A percentile compares a stretch with the other conserved stretches of the same genome.
Evolutionary conservation across 1,140 invertebrate species (phyloP).

Genomic region (Brachionus manjavacas): DNA sequence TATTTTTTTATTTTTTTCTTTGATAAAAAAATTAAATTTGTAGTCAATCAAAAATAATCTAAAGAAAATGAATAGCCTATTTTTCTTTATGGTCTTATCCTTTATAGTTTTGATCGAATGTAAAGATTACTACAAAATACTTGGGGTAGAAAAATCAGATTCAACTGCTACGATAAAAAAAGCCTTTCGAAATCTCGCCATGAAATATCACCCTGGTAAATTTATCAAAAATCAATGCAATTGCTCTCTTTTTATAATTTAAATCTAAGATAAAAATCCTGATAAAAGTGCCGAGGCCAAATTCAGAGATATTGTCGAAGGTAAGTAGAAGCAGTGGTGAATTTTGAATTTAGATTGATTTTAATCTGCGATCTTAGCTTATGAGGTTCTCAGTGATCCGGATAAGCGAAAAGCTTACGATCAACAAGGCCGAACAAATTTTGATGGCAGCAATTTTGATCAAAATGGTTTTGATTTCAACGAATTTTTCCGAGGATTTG

Average conservation of each 20-base stretch:
- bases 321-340: not conserved
- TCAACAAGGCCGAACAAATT: not conserved
- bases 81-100: not conserved
- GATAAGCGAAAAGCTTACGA: conserved; percentile 21
- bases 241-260: not conserved
- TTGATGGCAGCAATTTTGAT: not conserved
- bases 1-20: not conserved
- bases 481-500: conserved; percentile 33
- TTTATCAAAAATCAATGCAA: not conserved
- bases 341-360: not conserved
- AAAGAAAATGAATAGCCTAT: not conserved
- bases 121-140: conserved; percentile 81
- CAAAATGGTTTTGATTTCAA: conserved; percentile 26
- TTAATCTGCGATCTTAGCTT: not conserved
- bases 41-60: not conserved
- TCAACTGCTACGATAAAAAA: conserved; percentile 67
- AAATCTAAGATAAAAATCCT: conserved; percentile 26
- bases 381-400: conserved; percentile 25
- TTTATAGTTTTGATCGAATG: not conserved
- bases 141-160: conserved; percentile 78
- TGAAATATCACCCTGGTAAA: conserved; percentile 99
- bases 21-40: not conserved
- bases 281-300: conserved; percentile 33
- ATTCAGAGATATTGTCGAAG: conserved; percentile 40
- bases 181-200: conserved; percentile 82